Conservation (phyloP, 1,140 invertebrate genomes). For the Asbolus verrucosus region DNA sequence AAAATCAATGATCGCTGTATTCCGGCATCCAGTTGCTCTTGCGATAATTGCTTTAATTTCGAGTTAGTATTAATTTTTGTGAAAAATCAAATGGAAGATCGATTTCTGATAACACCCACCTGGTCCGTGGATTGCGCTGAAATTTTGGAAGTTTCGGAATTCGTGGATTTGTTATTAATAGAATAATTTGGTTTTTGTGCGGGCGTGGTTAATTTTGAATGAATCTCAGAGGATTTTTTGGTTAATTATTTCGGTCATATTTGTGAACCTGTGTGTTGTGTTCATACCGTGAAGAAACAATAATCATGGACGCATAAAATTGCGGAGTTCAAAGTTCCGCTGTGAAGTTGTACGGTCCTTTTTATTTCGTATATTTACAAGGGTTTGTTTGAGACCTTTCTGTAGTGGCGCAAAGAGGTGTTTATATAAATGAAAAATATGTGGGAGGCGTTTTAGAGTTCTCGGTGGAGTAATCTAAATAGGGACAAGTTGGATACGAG, state of each 20-base stretch:
- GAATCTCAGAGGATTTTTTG: not conserved
- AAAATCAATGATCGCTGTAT: too few relatives aligned
- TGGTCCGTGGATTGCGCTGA: too few relatives aligned
- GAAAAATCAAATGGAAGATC: too few relatives aligned
- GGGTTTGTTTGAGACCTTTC: slow-evolving; percentile 4
- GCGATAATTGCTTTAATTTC: too few relatives aligned
- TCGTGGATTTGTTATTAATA: not conserved
- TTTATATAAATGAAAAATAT: slow-evolving; percentile 26
- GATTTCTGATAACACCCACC: too few relatives aligned
- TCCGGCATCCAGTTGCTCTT: too few relatives aligned
- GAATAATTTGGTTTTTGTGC: not conserved
- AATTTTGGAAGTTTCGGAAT: not conserved
- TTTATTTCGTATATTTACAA: slow-evolving; percentile 5
- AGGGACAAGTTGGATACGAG: not conserved
- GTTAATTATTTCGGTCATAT: not conserved
- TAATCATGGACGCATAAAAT: slow-evolving; percentile 6
- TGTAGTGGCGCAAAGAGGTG: slow-evolving; percentile 1
- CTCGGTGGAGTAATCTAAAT: not conserved
- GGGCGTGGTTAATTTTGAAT: not conserved
- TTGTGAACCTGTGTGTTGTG: not conserved
- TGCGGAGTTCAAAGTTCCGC: slow-evolving; percentile 4
- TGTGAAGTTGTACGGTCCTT: slow-evolving; percentile 3
- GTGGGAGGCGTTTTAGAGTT: not conserved
- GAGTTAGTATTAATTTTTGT: too few relatives aligned
- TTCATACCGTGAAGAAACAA: not conserved